phyloP scores from a whole-genome alignment of 2,113 vertebrate genomes.

The Saccopteryx bilineata region DNA sequence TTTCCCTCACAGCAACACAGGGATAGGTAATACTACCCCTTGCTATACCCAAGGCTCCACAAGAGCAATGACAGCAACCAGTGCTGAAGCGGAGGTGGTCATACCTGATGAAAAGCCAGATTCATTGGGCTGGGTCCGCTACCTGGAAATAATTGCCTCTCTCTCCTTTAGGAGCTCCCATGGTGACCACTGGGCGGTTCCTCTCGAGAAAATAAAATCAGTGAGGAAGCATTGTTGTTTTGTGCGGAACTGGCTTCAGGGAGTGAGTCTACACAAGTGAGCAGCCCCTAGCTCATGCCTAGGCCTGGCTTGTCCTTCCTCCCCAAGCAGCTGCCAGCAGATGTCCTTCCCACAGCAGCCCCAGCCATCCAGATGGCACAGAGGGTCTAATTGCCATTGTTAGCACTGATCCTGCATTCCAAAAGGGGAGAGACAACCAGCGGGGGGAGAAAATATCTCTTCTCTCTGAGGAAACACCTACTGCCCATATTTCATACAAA shows the following conservation, averaged over 20 bases:
- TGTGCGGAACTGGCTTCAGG: not conserved
- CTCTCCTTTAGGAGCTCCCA: not conserved
- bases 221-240: not conserved
- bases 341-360: conserved; percentile 24
- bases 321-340: not conserved
- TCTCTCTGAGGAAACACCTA: conserved; percentile 31
- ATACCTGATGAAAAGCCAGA: conserved; percentile 21
- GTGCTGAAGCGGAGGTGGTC: conserved; percentile 11
- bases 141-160: not conserved
- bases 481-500: not conserved
- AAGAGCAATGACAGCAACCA: not conserved
- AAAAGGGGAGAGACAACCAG: not conserved
- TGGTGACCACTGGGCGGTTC: not conserved
- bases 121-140: not conserved
- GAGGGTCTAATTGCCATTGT: conserved; percentile 59
- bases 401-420: conserved; percentile 11
- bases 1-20: not conserved
- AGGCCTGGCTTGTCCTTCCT: not conserved
- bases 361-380: conserved; percentile 48
- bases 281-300: not conserved
- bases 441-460: not conserved
- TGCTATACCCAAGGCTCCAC: not conserved
- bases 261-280: not conserved
- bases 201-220: conserved; percentile 20
- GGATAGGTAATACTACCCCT: not conserved